These are phyloP conservation scores for Gymnothorax reevesii DNA, from an alignment of 2,797 vertebrate species.

Conservation along the genomic window DNA sequence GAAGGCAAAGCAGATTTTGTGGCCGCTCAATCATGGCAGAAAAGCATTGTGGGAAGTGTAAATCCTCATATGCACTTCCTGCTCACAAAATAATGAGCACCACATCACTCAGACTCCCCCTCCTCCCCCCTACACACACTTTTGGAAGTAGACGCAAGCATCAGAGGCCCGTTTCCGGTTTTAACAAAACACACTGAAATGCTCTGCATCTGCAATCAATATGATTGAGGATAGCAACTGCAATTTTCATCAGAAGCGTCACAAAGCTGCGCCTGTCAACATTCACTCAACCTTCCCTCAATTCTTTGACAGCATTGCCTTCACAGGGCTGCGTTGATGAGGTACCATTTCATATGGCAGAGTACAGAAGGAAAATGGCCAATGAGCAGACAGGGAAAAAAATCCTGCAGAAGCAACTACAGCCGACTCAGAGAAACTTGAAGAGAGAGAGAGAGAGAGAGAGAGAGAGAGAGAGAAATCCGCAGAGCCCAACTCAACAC, in stretches of 20 bases:
- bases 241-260: background rate
- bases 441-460: background rate
- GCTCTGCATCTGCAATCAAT: background rate
- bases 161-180: background rate
- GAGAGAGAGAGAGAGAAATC: constrained; percentile 24
- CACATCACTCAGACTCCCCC: too few relatives aligned
- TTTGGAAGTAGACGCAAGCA: too few relatives aligned
- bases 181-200: background rate
- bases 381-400: background rate
- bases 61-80: background rate
- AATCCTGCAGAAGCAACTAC: background rate
- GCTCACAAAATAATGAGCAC: background rate
- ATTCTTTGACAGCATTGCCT: background rate
- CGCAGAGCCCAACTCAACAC: background rate
- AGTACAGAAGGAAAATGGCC: background rate
- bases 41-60: background rate
- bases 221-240: background rate
- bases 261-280: background rate
- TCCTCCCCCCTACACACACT: too few relatives aligned
- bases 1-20: background rate
- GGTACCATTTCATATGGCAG: background rate
- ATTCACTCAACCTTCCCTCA: background rate
- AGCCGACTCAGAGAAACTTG: background rate
- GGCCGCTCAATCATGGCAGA: background rate
- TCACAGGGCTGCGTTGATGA: background rate